phyloP scores from a whole-genome alignment of 2,888 invertebrate species.

The Agrypnus murinus region DNA sequence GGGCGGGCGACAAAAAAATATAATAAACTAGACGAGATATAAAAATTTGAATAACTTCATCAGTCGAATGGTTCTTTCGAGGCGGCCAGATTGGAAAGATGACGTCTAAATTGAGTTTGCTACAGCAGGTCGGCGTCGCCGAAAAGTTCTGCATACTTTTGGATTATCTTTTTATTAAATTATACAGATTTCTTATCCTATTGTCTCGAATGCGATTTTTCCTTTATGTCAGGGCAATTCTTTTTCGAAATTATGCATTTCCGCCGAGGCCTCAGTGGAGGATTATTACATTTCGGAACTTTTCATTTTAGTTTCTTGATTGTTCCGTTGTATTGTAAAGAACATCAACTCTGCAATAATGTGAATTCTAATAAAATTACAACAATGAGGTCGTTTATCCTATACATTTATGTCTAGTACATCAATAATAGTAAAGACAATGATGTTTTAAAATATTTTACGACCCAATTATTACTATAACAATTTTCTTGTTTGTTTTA shows the following conservation, averaged over 20 bases:
- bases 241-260: conserved; percentile 41
- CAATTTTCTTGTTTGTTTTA: conserved; percentile 29
- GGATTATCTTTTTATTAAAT: conserved; percentile 59
- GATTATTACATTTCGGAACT: conserved; percentile 30
- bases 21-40: conserved; percentile 54
- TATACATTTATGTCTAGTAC: conserved; percentile 30
- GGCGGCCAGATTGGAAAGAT: conserved; percentile 55
- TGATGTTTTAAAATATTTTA: conserved; percentile 38
- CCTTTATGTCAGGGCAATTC: conserved; percentile 44
- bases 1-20: conserved; percentile 53
- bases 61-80: conserved; percentile 54
- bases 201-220: conserved; percentile 50
- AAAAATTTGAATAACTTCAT: conserved; percentile 58
- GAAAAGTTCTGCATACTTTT: conserved; percentile 55
- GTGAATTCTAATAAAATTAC: conserved; percentile 9
- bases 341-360: conserved; percentile 24
- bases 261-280: conserved; percentile 29
- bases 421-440: conserved; percentile 37
- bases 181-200: conserved; percentile 56
- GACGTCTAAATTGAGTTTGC: conserved; percentile 57
- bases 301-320: conserved; percentile 39
- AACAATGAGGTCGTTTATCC: conserved; percentile 34
- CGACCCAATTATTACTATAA: conserved; percentile 20
- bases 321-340: conserved; percentile 5
- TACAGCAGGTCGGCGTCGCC: conserved; percentile 50